Evolutionary conservation across 2,888 invertebrate species (phyloP), one percentile per base, ranked within the genome.

Genomic region (Stenoptilia bipunctidactyla): DNA sequence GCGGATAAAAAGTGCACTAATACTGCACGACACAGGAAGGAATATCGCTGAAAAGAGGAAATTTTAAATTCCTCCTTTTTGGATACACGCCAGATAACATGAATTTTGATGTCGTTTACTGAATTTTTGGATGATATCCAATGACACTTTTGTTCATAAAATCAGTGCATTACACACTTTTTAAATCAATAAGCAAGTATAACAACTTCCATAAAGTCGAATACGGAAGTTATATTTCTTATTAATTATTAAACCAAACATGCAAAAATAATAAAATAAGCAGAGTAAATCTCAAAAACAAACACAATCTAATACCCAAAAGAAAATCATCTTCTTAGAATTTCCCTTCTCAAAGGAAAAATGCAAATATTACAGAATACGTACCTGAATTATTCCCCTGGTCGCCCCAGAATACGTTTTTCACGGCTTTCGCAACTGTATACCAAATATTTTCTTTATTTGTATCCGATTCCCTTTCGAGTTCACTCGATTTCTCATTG

Each of bases 391-490:
- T 53, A 45, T 52, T 50, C 41, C 55, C 61, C 49, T 60, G 56
- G 15, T 72, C 73, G 41, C 72, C 66, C 79, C 80, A 82, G 52
- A 83, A 71, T n/a, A 71, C 79, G 54, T 65, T 82, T 60, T 62
- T 79, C 39, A 83, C 77, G 3, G 72, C 80, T 44, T 59, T 69
- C 4, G 77, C 70, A 8, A 83, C 77, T 40, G 69, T 69, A 12
- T 79, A 66, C 83, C 82, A 83, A 45, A 82, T 70, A 51, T 79
- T 80, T 47, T 77, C 77, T 51, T 72, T 79, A 51, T 67, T 64
- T 20, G 8, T 20, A 13, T 59, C 60, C 14, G 52, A 50, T 43
- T 56, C 56, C 27, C 50, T 57, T 20, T 63, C 60, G 13, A 56
- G 50, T 49, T 58, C 63, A 37, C 49, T 55, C 14, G 52, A 47